Evolutionary conservation across 2,888 invertebrate genomes (phyloP), one percentile per base, ranked within the genome.

Genomic region (Trichopria drosophilae): DNA sequence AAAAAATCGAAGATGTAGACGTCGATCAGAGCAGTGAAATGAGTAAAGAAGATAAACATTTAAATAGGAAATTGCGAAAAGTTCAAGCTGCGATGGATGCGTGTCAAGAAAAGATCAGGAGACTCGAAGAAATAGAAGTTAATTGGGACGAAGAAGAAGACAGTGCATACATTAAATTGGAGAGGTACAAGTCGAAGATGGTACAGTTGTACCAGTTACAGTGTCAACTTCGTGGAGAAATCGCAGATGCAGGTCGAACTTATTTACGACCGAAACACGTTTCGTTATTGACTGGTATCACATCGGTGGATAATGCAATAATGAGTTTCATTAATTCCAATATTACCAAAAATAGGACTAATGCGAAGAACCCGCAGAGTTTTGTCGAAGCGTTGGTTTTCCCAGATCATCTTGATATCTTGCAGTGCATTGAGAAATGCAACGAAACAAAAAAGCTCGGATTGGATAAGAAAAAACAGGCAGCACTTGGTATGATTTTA

Each of bases 141-240:
- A 83, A 89, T 57, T 84, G 86, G 69, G 84, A 86, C 64, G 85
- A 87, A 59, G 88, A 88, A 20, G 81, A 82, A 35, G 81, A 87
- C 69, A 89, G 90, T 3, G 78, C 82, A 22, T 91, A 87, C 73
- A 76, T 90, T 29, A 79, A 86, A 59, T 81, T 85, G 55, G 86
- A 87, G 59, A 81, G 81, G 76, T 85, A 78, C 29, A 71, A 72
- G 43, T 35, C 53, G 15, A 63, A 61, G 57, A 59, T 68, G 53
- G 58, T 71, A 0, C 51, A 71, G 32, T 44, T 74, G 6, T 68
- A 63, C 46, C 51, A 49, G 19, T 51, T 53, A 16, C 55, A 60
- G 19, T 70, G 69, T 48, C 52, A 66, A 36, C 57, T 64, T n/a
- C 65, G 62, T 2, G 65, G 63, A 7, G 66, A 68, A 6, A 58